These are phyloP conservation scores for Asobara japonica DNA, from an alignment of 1,140 invertebrate species.

Conservation along the genomic window DNA sequence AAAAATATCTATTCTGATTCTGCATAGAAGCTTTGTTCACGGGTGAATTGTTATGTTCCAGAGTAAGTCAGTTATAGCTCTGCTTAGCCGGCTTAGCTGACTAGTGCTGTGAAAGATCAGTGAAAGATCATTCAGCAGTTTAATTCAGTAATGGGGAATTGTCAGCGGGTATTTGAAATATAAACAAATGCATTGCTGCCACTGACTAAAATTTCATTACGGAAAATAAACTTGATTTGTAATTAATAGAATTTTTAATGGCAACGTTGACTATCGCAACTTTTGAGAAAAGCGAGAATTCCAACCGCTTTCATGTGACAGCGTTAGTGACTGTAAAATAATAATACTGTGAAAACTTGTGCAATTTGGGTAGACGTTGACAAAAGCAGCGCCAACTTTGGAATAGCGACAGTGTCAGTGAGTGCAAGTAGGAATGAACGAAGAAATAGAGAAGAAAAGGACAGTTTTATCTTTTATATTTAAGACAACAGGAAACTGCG, in stretches of 20 bases:
- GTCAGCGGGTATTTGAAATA: too few relatives aligned
- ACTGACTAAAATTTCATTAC: too few relatives aligned
- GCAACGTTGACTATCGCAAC: not conserved
- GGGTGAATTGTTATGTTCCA: too few relatives aligned
- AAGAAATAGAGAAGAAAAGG: not conserved
- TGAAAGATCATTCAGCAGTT: too few relatives aligned
- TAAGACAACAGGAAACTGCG: conserved; percentile 31
- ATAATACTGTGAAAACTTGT: not conserved
- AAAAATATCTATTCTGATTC: too few relatives aligned
- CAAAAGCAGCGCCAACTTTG: not conserved
- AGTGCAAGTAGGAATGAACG: not conserved
- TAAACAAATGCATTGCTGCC: too few relatives aligned
- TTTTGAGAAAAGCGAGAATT: not conserved
- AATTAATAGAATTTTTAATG: not conserved
- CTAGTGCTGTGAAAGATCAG: too few relatives aligned
- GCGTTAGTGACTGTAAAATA: not conserved
- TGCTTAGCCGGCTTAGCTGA: too few relatives aligned
- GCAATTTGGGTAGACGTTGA: conserved; percentile 5
- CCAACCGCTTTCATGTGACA: not conserved
- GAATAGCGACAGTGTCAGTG: not conserved
- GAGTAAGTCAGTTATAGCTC: too few relatives aligned
- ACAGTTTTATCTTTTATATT: conserved; percentile 25
- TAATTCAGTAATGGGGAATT: too few relatives aligned
- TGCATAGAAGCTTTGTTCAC: too few relatives aligned
- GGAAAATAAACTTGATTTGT: not conserved